phyloP scores from a whole-genome alignment of 2,113 vertebrate species.

The Sceloporus tristichus region DNA sequence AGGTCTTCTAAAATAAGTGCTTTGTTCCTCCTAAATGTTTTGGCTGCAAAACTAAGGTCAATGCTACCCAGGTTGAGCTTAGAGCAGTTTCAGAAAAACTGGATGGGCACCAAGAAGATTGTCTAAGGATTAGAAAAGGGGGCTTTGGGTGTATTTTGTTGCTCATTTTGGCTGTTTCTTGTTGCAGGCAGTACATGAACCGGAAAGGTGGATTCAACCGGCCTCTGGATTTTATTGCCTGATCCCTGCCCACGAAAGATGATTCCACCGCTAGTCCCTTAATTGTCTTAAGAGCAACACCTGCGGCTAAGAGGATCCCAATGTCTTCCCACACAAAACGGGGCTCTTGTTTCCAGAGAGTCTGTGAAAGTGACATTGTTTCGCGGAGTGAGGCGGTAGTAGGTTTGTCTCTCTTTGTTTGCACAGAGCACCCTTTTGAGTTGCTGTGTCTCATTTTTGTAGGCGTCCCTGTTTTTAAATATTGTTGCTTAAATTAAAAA shows the following conservation, averaged over 20 bases:
- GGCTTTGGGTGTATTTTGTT: neutral
- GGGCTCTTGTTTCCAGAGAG: slow-evolving; percentile 52
- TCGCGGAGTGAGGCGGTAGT: slow-evolving; percentile 20
- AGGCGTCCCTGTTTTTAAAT: neutral
- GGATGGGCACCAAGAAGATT: neutral
- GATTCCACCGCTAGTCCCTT: slow-evolving; percentile 6
- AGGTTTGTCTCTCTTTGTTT: neutral
- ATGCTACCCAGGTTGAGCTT: neutral
- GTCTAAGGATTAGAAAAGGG: too few relatives aligned
- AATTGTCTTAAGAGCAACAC: neutral
- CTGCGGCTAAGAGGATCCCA: slow-evolving; percentile 36
- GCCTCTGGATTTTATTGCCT: slow-evolving; percentile 97
- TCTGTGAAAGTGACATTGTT: slow-evolving; percentile 10
- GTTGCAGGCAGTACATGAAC: slow-evolving; percentile 96
- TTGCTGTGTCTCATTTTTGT: neutral
- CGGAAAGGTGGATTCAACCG: slow-evolving; percentile 98
- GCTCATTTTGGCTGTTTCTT: slow-evolving; percentile 32
- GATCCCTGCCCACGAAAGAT: slow-evolving; percentile 46
- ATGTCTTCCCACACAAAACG: slow-evolving; percentile 47
- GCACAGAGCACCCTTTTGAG: accelerated
- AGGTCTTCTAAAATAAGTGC: too few relatives aligned
- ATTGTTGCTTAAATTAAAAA: slow-evolving; percentile 17
- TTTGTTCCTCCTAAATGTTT: too few relatives aligned
- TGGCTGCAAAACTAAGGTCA: neutral
- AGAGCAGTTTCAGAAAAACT: neutral